phyloP scores from a whole-genome alignment of 2,888 invertebrate genomes.

The Archips crataeganus region DNA sequence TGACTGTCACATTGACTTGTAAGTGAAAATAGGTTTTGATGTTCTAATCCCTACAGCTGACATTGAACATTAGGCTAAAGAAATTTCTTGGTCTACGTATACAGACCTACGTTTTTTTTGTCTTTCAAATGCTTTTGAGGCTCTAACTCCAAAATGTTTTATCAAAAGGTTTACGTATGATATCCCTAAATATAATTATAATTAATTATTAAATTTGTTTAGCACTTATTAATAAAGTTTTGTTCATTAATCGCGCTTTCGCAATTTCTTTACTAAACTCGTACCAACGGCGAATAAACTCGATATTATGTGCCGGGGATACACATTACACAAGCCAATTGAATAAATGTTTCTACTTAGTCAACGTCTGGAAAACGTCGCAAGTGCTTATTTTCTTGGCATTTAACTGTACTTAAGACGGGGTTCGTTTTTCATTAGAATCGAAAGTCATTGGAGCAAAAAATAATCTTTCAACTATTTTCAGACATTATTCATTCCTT shows the following conservation, averaged over 20 bases:
- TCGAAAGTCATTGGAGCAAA: background rate
- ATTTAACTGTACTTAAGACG: conserved; percentile 19
- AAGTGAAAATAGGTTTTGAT: too few species aligned
- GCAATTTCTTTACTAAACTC: conserved; percentile 51
- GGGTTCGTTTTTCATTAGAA: background rate
- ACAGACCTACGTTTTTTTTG: too few species aligned
- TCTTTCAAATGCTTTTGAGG: too few species aligned
- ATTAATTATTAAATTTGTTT: background rate
- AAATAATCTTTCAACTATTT: background rate
- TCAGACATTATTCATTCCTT: too few species aligned
- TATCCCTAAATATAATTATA: too few species aligned
- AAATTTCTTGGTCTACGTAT: too few species aligned
- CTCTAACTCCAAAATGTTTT: too few species aligned
- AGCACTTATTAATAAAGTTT: background rate
- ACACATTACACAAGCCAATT: conserved; percentile 54
- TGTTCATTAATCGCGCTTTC: conserved; percentile 8
- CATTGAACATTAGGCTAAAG: too few species aligned
- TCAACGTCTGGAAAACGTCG: conserved; percentile 65
- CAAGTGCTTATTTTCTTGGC: conserved; percentile 62
- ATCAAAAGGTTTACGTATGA: too few species aligned
- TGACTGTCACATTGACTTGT: too few species aligned
- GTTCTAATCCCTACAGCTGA: too few species aligned
- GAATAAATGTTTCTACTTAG: conserved; percentile 67
- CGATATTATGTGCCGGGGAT: conserved; percentile 62
- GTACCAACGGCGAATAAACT: conserved; percentile 68